phyloP scores from a whole-genome alignment of 2,113 vertebrate genomes.

The Tringa solitaria region DNA sequence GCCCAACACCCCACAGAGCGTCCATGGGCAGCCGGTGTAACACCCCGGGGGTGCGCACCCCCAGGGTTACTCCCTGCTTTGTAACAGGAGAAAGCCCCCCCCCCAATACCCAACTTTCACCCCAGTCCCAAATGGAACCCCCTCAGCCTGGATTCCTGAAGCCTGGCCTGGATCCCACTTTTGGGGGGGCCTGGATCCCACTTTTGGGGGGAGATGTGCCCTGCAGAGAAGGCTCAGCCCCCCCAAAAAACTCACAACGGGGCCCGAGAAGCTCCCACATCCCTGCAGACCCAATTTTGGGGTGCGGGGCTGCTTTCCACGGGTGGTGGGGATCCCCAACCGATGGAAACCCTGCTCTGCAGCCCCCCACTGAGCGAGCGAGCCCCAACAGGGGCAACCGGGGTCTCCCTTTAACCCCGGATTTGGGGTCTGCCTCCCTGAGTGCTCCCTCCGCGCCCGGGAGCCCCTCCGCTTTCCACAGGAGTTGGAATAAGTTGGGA shows the following conservation, averaged over 20 bases:
- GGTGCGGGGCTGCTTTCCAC: fast-evolving
- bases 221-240: not conserved
- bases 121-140: not conserved
- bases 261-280: not conserved
- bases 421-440: fast-evolving
- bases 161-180: too few relatives aligned
- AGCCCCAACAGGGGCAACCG: fast-evolving
- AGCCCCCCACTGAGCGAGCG: not conserved
- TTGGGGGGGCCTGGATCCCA: too few relatives aligned
- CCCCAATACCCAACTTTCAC: not conserved
- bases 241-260: not conserved
- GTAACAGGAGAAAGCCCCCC: not conserved
- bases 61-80: not conserved
- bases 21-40: fast-evolving
- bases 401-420: too few relatives aligned
- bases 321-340: fast-evolving
- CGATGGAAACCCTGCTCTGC: fast-evolving
- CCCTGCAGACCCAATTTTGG: fast-evolving
- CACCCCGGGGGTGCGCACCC: fast-evolving
- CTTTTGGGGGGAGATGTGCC: not conserved
- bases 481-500: not conserved
- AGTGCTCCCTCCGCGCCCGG: fast-evolving
- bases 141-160: not conserved
- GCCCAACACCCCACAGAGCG: fast-evolving
- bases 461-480: fast-evolving